Base-by-base conservation (phyloP, 2,797 vertebrate genomes). In the Siniperca scherzeri region DNA sequence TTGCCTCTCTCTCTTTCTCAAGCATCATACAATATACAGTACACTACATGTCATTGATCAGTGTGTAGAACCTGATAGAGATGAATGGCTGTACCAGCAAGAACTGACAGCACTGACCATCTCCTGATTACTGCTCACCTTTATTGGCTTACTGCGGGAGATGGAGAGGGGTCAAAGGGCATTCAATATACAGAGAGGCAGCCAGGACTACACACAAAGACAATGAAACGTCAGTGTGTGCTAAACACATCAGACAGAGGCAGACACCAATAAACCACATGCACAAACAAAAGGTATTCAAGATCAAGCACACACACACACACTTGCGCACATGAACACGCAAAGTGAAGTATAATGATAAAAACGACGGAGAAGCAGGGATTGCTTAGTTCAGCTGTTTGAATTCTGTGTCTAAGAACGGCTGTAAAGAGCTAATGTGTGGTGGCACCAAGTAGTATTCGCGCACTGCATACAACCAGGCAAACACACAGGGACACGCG, bases 71-170 rank as follows among this genome's bases (percentile, higher is more conserved):
- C 27, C 80, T 83, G 82, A 93, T 88, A 70, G 86, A 92, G 92
- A 94, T 75, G 73, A 91, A 94, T 91, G 86, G 70, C 82, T 68
- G 80, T 0, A 86, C 56, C 85, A 57, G 89, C 71, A 25, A 87
- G 86, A 88, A 85, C 71, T 42, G 89, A 88, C 92, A 91, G 89
- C 81, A 16, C 77, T 74, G 88, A 92, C 90, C 91, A 94, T 94
- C 93, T 94, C 84, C 87, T 86, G 93, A 94, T 95, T 95, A 88
- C 91, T 83, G 89, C 86, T 92, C 88, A 87, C 89, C 87, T 93
- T 93, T 93, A 89, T 85, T 93, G 92, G 89, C 89, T 91, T 87
- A 92, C 86, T 78, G 73, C 16, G 12, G 71, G 78, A 87, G 85
- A 93, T 62, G 74, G 82, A 85, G 76, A 62, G 40, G 82, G 94